Conservation (phyloP, 2,888 invertebrate species). For the Thecophora atra region DNA sequence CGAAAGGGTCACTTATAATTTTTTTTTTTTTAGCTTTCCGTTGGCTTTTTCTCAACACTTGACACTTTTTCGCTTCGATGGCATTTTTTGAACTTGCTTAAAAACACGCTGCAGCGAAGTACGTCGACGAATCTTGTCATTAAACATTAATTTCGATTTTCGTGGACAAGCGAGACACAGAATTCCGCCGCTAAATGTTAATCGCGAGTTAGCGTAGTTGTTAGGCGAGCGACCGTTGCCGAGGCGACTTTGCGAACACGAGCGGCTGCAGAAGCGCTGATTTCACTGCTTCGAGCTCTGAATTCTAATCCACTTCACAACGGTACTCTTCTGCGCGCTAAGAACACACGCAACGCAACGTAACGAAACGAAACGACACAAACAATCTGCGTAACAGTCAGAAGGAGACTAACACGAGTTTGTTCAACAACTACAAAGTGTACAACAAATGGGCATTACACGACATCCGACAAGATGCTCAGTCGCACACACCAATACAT, state of each 20-base stretch:
- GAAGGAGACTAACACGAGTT: constrained; percentile 67
- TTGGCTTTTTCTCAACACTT: background rate
- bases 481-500: constrained; percentile 36
- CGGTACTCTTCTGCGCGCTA: constrained; percentile 42
- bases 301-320: constrained; percentile 20
- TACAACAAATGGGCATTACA: constrained; percentile 65
- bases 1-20: background rate
- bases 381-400: constrained; percentile 67
- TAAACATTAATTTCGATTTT: too few relatives aligned
- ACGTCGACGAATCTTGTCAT: too few relatives aligned
- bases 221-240: background rate
- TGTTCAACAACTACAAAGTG: constrained; percentile 65
- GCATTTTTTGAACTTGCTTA: too few relatives aligned
- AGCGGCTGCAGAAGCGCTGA: constrained; percentile 23
- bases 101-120: too few relatives aligned
- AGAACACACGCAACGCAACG: too few relatives aligned
- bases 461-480: constrained; percentile 55
- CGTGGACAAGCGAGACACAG: background rate
- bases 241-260: constrained; percentile 18
- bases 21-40: background rate
- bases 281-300: constrained; percentile 36
- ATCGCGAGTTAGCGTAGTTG: background rate
- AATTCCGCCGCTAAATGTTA: constrained; percentile 11
- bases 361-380: constrained; percentile 49
- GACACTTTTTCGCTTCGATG: background rate